Evolutionary conservation across 2,888 invertebrate genomes (phyloP), one percentile per base, ranked within the genome.

Genomic region (Ommatoiulus sabulosus): DNA sequence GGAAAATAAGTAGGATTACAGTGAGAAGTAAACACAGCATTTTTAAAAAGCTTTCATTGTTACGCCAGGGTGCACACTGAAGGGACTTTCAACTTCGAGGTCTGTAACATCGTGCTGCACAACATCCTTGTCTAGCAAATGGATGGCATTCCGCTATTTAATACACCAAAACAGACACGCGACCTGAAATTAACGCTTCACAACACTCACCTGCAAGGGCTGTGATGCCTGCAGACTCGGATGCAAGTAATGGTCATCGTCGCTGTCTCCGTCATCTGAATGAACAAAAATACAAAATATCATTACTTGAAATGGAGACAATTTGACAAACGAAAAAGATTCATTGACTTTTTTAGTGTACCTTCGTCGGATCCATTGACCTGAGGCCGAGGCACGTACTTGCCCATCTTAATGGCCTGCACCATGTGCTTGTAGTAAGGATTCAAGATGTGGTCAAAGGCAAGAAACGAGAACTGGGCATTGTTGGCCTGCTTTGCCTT

Each of bases 401-500:
- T 92, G 88, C 93, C 92, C 89, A 92, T 91, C 89, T 93, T 92
- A 85, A 93, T 92, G 90, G 92, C 90, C 87, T 92, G 91, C 48
- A 92, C 91, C 63, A 93, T 90, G 91, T 96, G 96, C 90, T 96
- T 96, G 93, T 99, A 99, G 93, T 98, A 99, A 0, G 96, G 95
- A 93, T 99, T 96, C 80, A 99, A 94, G 0, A 94, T 93, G 89
- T 97, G 95, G 90, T 97, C 97, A 92, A 96, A 97, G 89, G 97
- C 96, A 89, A 99, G 94, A 93, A 99, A 99, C 90, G 96, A 95
- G 93, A 99, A 99, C 93, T 98, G 97, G 0, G 96, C 94, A 93
- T 99, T 99, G 92, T 96, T 96, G 0, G 96, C 95, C 93, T 99
- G 99, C 93, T 99, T 99, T 4, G 99, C 97, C 93, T 99, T 99